Percentiles rank a stretch among this genome's conserved stretches.
phyloP scores from a whole-genome alignment of 2,888 invertebrate species.

The Pheosia tremula region DNA sequence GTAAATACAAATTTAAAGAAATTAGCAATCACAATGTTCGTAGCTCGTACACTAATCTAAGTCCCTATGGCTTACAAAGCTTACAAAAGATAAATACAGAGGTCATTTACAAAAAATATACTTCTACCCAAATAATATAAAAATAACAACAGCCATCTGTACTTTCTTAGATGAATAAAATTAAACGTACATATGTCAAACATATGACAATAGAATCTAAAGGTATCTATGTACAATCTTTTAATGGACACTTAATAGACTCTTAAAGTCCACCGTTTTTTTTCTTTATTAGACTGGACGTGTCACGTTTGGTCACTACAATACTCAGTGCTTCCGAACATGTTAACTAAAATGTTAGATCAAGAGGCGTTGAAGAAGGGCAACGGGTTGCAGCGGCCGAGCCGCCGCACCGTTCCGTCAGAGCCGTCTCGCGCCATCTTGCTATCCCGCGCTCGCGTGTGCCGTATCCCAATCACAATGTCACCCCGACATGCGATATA shows the following conservation, averaged over 20 bases:
- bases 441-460: constrained; percentile 40
- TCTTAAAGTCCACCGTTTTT: constrained; percentile 53
- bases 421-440: constrained; percentile 32
- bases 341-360: constrained; percentile 52
- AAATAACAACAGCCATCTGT: constrained; percentile 85
- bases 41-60: constrained; percentile 79
- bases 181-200: constrained; percentile 82
- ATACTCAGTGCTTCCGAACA: constrained; percentile 58
- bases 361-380: constrained; percentile 55
- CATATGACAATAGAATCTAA: constrained; percentile 83
- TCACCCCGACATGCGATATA: constrained; percentile 71
- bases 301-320: constrained; percentile 75
- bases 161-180: constrained; percentile 85
- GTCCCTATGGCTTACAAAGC: constrained; percentile 82
- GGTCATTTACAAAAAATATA: constrained; percentile 84
- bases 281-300: constrained; percentile 65
- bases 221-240: constrained; percentile 78
- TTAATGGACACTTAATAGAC: constrained; percentile 66
- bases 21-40: constrained; percentile 81
- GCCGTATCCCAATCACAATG: constrained; percentile 52
- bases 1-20: constrained; percentile 75
- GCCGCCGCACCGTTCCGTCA: constrained; percentile 36
- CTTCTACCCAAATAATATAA: constrained; percentile 84
- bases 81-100: constrained; percentile 83
- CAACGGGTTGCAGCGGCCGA: constrained; percentile 47